Evolutionary conservation across 2,113 vertebrate genomes (phyloP).

Genomic region (Neolamprologus toae): DNA sequence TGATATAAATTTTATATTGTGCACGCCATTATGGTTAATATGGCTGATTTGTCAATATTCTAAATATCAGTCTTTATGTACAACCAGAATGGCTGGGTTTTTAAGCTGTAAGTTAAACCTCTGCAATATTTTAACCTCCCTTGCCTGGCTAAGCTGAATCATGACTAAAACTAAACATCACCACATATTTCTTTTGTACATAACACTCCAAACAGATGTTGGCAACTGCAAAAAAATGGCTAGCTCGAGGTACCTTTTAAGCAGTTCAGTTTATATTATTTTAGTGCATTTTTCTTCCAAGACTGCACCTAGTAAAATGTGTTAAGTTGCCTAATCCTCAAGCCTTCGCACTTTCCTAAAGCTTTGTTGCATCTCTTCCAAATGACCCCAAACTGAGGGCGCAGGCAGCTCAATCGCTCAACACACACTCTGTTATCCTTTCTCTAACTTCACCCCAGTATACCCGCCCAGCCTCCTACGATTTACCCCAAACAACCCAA

Average conservation of each 20-base stretch:
- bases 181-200: neutral
- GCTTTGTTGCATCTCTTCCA: neutral
- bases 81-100: neutral
- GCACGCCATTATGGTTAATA: neutral
- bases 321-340: neutral
- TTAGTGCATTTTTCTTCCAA: neutral
- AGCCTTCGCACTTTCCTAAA: neutral
- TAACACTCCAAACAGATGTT: neutral
- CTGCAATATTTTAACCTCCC: neutral
- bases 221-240: neutral
- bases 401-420: conserved; percentile 12
- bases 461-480: neutral
- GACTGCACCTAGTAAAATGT: neutral
- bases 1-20: neutral
- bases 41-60: neutral
- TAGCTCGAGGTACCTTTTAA: neutral
- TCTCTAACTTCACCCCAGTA: neutral
- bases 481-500: conserved; percentile 31
- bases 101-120: conserved; percentile 33
- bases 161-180: neutral
- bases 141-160: neutral
- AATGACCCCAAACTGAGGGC: conserved; percentile 10
- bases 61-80: neutral
- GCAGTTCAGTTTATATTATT: neutral
- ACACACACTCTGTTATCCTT: conserved; percentile 9